phyloP scores from a whole-genome alignment of 2,797 vertebrate species.

The Okamejei kenojei region DNA sequence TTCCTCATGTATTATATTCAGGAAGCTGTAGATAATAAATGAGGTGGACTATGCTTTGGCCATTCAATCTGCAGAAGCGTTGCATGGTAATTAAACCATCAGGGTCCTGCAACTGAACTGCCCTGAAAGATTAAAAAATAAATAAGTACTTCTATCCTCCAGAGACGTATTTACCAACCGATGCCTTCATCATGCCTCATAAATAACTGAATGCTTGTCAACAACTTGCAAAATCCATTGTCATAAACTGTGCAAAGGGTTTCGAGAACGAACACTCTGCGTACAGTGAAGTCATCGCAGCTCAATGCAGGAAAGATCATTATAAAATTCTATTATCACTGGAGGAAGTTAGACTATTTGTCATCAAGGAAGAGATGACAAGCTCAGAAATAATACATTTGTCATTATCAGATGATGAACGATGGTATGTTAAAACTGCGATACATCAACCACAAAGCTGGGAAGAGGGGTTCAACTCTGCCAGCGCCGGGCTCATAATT shows the following conservation, averaged over 20 bases:
- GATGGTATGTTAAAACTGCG: slow-evolving; percentile 69
- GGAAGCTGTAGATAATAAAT: background rate
- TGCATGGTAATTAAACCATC: background rate
- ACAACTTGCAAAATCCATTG: slow-evolving; percentile 34
- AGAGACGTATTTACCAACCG: background rate
- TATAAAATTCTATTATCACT: slow-evolving; percentile 85
- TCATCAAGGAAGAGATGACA: slow-evolving; percentile 84
- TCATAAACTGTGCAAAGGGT: slow-evolving; percentile 45
- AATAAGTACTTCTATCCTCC: background rate
- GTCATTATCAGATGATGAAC: slow-evolving; percentile 89
- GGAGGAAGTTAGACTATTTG: slow-evolving; percentile 79
- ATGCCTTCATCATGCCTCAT: background rate
- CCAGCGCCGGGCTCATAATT: slow-evolving; percentile 69
- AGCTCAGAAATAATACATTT: slow-evolving; percentile 80
- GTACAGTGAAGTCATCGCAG: slow-evolving; percentile 62
- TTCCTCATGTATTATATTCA: too few species aligned
- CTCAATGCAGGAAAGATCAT: slow-evolving; percentile 76
- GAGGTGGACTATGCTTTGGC: background rate
- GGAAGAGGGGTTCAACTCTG: slow-evolving; percentile 69
- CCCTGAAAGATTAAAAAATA: background rate
- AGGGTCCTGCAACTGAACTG: background rate
- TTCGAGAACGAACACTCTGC: slow-evolving; percentile 45
- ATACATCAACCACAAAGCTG: slow-evolving; percentile 74
- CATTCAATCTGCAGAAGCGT: background rate
- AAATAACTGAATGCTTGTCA: background rate